Conservation (phyloP, 1,140 invertebrate species). For the Apis florea region DNA sequence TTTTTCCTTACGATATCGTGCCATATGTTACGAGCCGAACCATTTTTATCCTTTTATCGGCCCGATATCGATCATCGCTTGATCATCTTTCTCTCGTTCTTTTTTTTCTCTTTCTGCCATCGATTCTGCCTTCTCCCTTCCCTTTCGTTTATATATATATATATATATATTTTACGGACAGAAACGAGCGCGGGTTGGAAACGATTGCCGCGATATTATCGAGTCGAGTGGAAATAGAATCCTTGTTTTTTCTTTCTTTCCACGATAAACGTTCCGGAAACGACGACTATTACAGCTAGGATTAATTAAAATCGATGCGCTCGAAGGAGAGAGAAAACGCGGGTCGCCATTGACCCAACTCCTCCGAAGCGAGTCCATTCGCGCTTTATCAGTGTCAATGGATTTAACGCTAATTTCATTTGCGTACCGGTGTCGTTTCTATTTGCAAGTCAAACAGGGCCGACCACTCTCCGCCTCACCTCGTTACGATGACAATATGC, state of each 20-base stretch:
- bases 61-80: constrained; percentile 42
- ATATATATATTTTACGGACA: background rate
- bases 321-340: background rate
- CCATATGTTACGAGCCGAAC: constrained; percentile 37
- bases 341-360: background rate
- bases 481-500: background rate
- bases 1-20: constrained; percentile 23
- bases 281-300: too few species aligned
- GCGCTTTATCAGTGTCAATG: background rate
- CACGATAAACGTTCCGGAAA: background rate
- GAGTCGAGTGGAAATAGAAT: background rate
- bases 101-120: background rate
- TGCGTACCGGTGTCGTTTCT: background rate
- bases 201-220: background rate
- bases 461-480: background rate
- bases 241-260: background rate
- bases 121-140: constrained; percentile 1
- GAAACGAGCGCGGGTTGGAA: background rate
- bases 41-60: constrained; percentile 42
- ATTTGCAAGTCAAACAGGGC: constrained; percentile 10
- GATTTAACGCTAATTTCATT: constrained; percentile 12
- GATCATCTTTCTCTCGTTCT: background rate
- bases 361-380: background rate
- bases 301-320: background rate
- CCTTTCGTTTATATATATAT: background rate